These are phyloP conservation scores for Antechinus flavipes DNA, from an alignment of 2,113 vertebrate species.

Conservation along the genomic window DNA sequence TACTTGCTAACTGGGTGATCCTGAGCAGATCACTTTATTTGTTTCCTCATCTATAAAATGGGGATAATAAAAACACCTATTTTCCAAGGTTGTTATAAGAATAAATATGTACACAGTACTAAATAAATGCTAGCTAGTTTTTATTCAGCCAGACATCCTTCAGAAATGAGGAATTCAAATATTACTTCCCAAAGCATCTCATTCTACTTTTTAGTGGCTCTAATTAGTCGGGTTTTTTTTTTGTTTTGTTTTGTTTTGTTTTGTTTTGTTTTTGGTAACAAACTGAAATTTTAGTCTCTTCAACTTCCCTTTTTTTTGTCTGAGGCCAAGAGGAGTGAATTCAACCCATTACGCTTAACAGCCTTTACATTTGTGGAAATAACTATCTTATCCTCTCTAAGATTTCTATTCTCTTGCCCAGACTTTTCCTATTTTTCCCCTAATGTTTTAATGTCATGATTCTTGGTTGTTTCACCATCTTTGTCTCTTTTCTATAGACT, in stretches of 20 bases:
- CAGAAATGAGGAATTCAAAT: neutral
- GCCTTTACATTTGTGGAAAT: neutral
- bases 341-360: neutral
- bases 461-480: neutral
- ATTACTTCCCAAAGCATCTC: neutral
- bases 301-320: neutral
- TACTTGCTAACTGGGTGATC: neutral
- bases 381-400: neutral
- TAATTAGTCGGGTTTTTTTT: neutral
- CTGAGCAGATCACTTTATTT: neutral
- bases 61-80: neutral
- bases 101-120: neutral
- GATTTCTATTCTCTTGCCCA: neutral
- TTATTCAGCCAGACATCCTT: neutral
- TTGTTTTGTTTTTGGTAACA: neutral
- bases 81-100: neutral
- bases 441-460: neutral
- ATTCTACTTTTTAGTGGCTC: neutral
- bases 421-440: neutral
- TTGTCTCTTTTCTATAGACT: neutral
- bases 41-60: neutral
- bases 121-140: neutral
- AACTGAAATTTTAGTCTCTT: neutral
- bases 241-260: too few relatives aligned
- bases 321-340: neutral